phyloP scores from a whole-genome alignment of 2,888 invertebrate genomes.

The Scaptomyza flava region DNA sequence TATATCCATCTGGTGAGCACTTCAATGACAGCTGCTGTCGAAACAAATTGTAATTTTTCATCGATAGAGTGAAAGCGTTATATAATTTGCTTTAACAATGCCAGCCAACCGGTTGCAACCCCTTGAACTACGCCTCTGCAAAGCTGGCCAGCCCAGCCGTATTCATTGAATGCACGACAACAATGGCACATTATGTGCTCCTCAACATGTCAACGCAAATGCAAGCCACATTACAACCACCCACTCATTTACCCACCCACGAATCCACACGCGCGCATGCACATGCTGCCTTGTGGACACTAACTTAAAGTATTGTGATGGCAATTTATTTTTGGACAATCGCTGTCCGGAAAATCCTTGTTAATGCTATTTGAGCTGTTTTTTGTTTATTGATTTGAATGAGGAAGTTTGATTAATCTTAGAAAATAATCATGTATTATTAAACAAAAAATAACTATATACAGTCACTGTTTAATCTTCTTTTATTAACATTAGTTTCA shows the following conservation, averaged over 20 bases:
- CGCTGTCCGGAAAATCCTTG: conserved; percentile 13
- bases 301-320: conserved; percentile 11
- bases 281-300: not conserved
- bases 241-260: not conserved
- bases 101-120: not conserved
- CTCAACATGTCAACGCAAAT: conserved; percentile 13
- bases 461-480: not conserved
- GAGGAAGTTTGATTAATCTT: conserved; percentile 4
- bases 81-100: conserved; percentile 34
- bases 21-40: conserved; percentile 39
- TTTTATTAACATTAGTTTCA: conserved; percentile 90
- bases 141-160: not conserved
- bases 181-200: conserved; percentile 18
- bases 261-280: not conserved
- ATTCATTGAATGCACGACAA: not conserved
- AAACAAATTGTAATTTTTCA: conserved; percentile 30
- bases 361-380: conserved; percentile 26
- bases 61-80: conserved; percentile 28
- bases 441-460: too few relatives aligned
- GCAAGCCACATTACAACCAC: not conserved
- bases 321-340: conserved; percentile 28
- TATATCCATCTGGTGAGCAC: conserved; percentile 49
- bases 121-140: conserved; percentile 5
- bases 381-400: conserved; percentile 1
- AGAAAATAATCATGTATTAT: not conserved